A percentile compares a stretch with the other conserved stretches of the same genome.
Evolutionary conservation across 2,888 invertebrate genomes (phyloP).

Genomic region (Apodemia hepburni): DNA sequence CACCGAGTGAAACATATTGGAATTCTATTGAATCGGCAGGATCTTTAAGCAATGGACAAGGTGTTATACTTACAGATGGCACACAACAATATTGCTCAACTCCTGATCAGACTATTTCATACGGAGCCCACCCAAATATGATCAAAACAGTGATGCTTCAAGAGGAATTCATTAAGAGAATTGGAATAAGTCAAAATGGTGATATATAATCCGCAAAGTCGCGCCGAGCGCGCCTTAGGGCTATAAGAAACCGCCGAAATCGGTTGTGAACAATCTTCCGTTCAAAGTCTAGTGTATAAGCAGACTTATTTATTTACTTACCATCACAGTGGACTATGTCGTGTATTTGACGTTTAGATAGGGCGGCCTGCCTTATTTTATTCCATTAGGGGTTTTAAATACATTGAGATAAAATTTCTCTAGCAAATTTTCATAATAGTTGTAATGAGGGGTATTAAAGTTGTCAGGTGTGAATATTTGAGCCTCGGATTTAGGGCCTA

Average conservation of each 20-base stretch:
- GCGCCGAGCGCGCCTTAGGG: constrained; percentile 76
- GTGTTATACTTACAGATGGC: constrained; percentile 63
- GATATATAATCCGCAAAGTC: constrained; percentile 74
- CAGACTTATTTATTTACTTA: constrained; percentile 70
- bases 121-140: constrained; percentile 67
- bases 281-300: constrained; percentile 75
- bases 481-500: constrained; percentile 3
- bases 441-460: not conserved
- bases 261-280: constrained; percentile 75
- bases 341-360: constrained; percentile 35
- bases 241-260: constrained; percentile 71
- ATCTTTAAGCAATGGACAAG: constrained; percentile 63
- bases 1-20: constrained; percentile 97
- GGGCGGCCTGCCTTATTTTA: constrained; percentile 45
- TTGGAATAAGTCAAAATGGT: constrained; percentile 76
- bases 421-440: constrained; percentile 2
- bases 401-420: constrained; percentile 9
- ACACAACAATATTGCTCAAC: constrained; percentile 66
- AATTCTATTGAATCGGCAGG: constrained; percentile 89
- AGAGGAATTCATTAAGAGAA: constrained; percentile 76
- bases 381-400: constrained; percentile 31
- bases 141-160: constrained; percentile 77
- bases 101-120: constrained; percentile 58
- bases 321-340: constrained; percentile 67
- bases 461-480: not conserved